Evolutionary conservation across 2,797 vertebrate genomes (phyloP).

Genomic region (Anguilla pacifica): DNA sequence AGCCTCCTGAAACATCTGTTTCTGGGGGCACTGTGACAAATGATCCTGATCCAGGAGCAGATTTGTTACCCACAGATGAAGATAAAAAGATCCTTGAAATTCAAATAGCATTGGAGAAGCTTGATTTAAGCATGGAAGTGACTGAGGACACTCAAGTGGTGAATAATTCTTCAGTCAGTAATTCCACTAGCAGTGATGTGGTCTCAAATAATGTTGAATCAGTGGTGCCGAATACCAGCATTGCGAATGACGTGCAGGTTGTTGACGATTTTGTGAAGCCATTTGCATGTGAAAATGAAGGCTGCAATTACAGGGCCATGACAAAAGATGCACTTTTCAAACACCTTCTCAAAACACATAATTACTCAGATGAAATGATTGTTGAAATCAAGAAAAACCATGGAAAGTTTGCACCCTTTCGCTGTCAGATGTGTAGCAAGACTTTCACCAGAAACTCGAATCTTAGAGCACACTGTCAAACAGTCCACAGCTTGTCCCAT

Average conservation of each 20-base stretch:
- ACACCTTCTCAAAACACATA: conserved; percentile 89
- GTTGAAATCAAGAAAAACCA: conserved; percentile 86
- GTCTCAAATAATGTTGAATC: conserved; percentile 47
- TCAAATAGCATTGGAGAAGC: conserved; percentile 81
- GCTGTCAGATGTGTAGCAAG: conserved; percentile 89
- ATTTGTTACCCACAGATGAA: conserved; percentile 63
- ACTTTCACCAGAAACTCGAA: conserved; percentile 96
- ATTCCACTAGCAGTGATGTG: conserved; percentile 38
- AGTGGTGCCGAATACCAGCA: conserved; percentile 58
- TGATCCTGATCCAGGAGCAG: conserved; percentile 48
- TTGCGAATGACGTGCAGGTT: conserved; percentile 65
- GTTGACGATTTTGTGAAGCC: conserved; percentile 79
- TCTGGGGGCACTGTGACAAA: conserved; percentile 26
- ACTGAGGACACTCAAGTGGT: conserved; percentile 55
- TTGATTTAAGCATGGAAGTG: conserved; percentile 78
- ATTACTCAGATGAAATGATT: conserved; percentile 88
- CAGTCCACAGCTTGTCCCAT: conserved; percentile 84
- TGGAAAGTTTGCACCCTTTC: conserved; percentile 89
- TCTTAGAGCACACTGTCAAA: conserved; percentile 89
- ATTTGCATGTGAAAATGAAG: conserved; percentile 81
- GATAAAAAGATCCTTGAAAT: conserved; percentile 81
- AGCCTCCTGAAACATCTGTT: conserved; percentile 35
- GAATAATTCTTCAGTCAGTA: conserved; percentile 34
- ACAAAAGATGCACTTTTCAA: conserved; percentile 91
- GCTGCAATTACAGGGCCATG: conserved; percentile 86